phyloP scores from a whole-genome alignment of 2,888 invertebrate genomes.

The Eupelmus urozonus region DNA sequence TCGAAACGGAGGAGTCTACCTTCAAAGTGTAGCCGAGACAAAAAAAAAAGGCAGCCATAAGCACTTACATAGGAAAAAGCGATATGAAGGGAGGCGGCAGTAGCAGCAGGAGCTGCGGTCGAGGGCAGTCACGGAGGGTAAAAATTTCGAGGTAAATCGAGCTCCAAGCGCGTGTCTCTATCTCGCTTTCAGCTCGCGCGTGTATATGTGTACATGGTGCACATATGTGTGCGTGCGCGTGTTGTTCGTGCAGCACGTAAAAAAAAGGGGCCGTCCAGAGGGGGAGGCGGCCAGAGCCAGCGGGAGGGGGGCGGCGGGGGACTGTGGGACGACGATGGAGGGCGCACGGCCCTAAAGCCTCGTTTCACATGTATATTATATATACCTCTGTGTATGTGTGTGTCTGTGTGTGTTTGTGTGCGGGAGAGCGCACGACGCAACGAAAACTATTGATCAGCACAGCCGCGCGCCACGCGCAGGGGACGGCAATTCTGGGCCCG shows the following conservation, averaged over 20 bases:
- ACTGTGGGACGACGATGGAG: slow-evolving; percentile 36
- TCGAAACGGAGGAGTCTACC: slow-evolving; percentile 12
- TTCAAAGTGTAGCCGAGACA: too few relatives aligned
- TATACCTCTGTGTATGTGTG: background rate
- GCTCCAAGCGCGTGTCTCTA: background rate
- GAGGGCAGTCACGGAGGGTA: slow-evolving; percentile 27
- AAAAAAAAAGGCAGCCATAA: too few relatives aligned
- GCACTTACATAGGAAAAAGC: too few relatives aligned
- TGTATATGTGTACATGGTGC: background rate
- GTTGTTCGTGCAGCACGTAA: slow-evolving; percentile 17
- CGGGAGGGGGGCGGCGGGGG: slow-evolving; percentile 7
- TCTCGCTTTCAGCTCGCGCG: slow-evolving; percentile 36
- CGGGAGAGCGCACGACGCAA: slow-evolving; percentile 34
- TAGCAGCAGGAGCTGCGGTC: background rate
- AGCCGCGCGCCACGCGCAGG: slow-evolving; percentile 45
- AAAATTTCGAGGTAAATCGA: slow-evolving; percentile 38
- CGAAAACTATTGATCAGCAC: slow-evolving; percentile 60
- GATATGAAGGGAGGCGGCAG: too few relatives aligned
- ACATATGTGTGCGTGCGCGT: slow-evolving; percentile 12
- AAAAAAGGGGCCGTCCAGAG: slow-evolving; percentile 51
- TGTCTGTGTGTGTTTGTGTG: background rate
- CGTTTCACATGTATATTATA: slow-evolving; percentile 29
- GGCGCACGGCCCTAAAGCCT: slow-evolving; percentile 59
- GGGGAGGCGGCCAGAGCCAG: slow-evolving; percentile 1
- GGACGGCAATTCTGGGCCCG: slow-evolving; percentile 50